These are phyloP conservation scores for Tenodera sinensis DNA, from an alignment of 2,888 invertebrate genomes.

Conservation along the genomic window DNA sequence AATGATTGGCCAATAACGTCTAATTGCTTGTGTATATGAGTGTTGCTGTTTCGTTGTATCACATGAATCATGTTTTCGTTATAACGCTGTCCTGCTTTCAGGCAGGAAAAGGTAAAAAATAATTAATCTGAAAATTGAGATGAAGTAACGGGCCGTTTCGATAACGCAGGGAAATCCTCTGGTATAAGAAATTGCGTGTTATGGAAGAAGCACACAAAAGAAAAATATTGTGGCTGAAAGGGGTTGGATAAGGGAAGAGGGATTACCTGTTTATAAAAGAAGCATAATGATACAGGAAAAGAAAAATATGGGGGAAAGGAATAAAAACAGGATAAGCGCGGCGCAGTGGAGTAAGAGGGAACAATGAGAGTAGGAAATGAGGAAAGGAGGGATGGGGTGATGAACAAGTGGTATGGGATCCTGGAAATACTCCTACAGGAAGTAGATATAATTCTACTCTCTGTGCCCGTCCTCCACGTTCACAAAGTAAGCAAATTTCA, in stretches of 20 bases:
- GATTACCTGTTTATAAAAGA: constrained; percentile 18
- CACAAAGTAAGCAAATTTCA: background rate
- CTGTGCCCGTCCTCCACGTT: background rate
- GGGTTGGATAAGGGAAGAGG: constrained; percentile 1
- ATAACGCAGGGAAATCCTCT: background rate
- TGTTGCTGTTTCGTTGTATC: too few species aligned
- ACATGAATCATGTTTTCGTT: too few species aligned
- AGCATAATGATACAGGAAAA: background rate
- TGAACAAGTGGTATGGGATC: background rate
- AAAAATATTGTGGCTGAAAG: background rate
- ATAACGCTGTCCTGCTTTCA: background rate
- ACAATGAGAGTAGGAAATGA: background rate
- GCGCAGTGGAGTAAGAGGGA: background rate
- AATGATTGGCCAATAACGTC: too few species aligned
- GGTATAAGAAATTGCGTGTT: background rate
- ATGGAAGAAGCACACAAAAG: background rate
- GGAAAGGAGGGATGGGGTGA: background rate
- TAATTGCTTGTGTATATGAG: too few species aligned
- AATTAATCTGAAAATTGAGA: background rate
- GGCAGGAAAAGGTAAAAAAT: background rate
- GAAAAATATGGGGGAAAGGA: constrained; percentile 12
- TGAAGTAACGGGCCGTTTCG: background rate
- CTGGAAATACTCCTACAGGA: background rate
- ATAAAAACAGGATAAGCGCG: constrained; percentile 8
- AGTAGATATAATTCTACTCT: background rate